A percentile compares a stretch with the other conserved stretches of the same genome.
phyloP scores from a whole-genome alignment of 1,140 invertebrate genomes.

The Venturia canescens region DNA sequence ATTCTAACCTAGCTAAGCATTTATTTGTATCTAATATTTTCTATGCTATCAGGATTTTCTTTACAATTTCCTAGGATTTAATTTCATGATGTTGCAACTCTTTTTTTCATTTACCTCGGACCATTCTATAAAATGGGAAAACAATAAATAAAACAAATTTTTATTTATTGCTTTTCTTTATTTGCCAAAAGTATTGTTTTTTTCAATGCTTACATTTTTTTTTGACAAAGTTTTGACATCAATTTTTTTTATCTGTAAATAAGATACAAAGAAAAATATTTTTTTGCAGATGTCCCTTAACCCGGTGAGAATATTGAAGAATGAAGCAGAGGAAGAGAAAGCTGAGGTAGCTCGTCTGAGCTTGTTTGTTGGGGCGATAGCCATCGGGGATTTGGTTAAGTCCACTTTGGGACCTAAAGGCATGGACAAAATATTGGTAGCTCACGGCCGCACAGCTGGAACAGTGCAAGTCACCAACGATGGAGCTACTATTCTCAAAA shows the following conservation, averaged over 20 bases:
- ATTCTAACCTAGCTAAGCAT: no score
- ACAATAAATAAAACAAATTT: no score
- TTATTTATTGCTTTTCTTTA: no score
- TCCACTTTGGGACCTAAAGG: conserved; percentile 99
- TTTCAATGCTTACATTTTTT: no score
- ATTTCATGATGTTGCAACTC: no score
- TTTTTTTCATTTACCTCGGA: no score
- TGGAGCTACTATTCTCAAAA: conserved; percentile 98
- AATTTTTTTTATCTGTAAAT: not conserved
- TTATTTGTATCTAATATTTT: no score
- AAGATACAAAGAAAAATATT: not conserved
- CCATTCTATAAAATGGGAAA: no score
- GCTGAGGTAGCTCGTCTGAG: conserved; percentile 96
- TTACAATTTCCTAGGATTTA: no score
- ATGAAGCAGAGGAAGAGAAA: conserved; percentile 98
- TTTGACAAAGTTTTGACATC: not conserved
- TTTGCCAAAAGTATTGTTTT: no score
- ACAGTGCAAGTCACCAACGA: conserved; percentile 98
- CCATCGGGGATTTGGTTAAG: conserved; percentile 98
- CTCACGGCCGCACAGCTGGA: conserved; percentile 88
- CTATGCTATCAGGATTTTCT: no score
- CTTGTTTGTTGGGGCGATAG: conserved; percentile 98
- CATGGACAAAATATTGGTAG: conserved; percentile 99
- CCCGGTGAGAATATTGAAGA: conserved; percentile 94
- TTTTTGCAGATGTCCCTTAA: conserved; percentile 88